Evolutionary conservation across 1,140 invertebrate species (phyloP), one percentile per base, ranked within the genome.

Genomic region (Centruroides sculpturatus): DNA sequence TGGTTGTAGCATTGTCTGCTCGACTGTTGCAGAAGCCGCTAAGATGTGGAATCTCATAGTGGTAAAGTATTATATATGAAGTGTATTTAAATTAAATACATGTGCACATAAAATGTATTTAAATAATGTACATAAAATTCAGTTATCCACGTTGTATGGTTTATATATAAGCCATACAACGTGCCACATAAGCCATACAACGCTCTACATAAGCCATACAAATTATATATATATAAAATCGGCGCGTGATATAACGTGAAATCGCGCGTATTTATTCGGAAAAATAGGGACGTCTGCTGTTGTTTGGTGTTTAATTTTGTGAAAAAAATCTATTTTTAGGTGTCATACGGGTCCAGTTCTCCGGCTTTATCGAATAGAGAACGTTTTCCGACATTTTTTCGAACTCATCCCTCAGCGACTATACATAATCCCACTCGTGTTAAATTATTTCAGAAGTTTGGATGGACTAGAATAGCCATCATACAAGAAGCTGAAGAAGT

Each of bases 11-110:
- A 97, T 94, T 3, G 96, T 99, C n/a, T 98, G 95, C 69, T 99
- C 96, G 8, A 97, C 95, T 52, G 92, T 99, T 1, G 95, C 95
- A 1, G 95, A 99, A 77, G 92, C 95, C 46, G 95, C 96, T 36
- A 97, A 96, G 77, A 98, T 98, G 89, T 99, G 96, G 95, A 99
- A 99, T 77, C 79, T 99, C 50, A 87, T 99, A 70, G 96, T 99
- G 77, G 94, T 98, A 79, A 23, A 84, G 87, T 81, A 41, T 41
- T 6, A 41, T 41, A 41, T 41, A 2, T 23, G 23, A 23, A 23
- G 23, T 23, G 23, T 23, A 23, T 23, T 23, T 23, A 23, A 23
- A 23, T 23, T 23, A 23, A 0, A 23, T 23, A 23, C 23, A 23
- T 2, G 23, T 23, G 23, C 23, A 23, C 23, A 2, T 23, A 2